Evolutionary conservation across 2,113 vertebrate genomes (phyloP).

Genomic region (Ceyx melanurus): DNA sequence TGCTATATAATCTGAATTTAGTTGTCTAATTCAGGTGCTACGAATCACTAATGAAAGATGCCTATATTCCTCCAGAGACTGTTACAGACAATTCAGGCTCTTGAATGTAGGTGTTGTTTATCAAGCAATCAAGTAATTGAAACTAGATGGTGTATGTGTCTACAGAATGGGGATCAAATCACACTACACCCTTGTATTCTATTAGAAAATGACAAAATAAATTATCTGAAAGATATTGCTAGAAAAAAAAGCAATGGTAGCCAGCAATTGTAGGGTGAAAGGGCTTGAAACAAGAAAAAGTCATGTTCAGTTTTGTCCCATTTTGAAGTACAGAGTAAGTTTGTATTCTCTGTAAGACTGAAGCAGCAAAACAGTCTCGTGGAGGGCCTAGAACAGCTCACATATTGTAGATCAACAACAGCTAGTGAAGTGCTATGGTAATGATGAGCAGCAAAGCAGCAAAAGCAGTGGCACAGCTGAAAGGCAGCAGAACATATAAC

Average conservation of each 20-base stretch:
- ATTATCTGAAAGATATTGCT: not conserved
- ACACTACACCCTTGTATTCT: not conserved
- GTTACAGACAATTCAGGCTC: not conserved
- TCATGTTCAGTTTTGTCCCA: not conserved
- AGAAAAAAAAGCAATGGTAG: not conserved
- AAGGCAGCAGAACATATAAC: not conserved
- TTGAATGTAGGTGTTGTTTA: not conserved
- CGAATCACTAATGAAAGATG: not conserved
- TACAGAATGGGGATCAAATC: not conserved
- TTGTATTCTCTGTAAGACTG: not conserved
- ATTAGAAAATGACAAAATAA: not conserved
- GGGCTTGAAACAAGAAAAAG: not conserved
- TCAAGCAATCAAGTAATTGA: not conserved
- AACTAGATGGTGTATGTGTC: not conserved
- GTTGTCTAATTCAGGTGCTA: not conserved
- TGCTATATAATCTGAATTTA: not conserved
- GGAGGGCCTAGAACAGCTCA: not conserved
- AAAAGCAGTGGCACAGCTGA: not conserved
- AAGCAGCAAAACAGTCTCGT: not conserved
- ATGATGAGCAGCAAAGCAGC: not conserved
- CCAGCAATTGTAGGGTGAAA: not conserved
- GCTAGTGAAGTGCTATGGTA: not conserved
- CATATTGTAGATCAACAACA: not conserved
- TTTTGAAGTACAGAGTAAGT: not conserved
- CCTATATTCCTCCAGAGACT: not conserved